Conservation (phyloP, 1,140 invertebrate species). For the Neotoxoptera formosana region DNA sequence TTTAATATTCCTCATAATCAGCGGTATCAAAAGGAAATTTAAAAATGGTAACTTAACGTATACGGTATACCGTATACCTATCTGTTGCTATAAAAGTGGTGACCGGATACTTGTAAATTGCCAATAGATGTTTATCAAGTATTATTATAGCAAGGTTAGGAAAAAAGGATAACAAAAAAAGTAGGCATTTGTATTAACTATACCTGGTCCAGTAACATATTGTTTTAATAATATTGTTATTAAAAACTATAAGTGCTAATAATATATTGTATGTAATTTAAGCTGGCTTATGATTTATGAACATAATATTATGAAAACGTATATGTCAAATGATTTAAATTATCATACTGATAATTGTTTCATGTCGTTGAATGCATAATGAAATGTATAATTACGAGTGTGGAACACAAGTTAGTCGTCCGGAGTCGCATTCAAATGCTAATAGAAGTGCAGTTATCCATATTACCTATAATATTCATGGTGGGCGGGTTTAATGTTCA, state of each 20-base stretch:
- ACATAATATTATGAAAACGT: conserved; percentile 25
- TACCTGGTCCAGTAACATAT: background rate
- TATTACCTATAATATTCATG: conserved; percentile 16
- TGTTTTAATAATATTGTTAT: background rate
- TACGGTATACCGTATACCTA: too few species aligned
- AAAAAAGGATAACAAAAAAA: background rate
- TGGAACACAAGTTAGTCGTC: conserved; percentile 54
- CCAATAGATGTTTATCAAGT: too few species aligned
- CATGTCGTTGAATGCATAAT: conserved; percentile 33
- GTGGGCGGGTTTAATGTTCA: background rate
- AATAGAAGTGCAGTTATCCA: conserved; percentile 36
- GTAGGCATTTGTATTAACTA: background rate
- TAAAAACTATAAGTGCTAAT: background rate
- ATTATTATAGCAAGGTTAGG: too few species aligned
- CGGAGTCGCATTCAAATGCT: conserved; percentile 49
- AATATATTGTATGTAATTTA: background rate
- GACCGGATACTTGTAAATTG: background rate
- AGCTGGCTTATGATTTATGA: conserved; percentile 24
- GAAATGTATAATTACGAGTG: conserved; percentile 53
- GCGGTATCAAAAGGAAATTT: background rate
- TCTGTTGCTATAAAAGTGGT: background rate
- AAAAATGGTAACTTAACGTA: background rate
- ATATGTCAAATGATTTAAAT: conserved; percentile 6
- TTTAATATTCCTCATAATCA: background rate
- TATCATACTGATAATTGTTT: conserved; percentile 38